Evolutionary conservation across 92 coral and sea anemone species (phyloP), one percentile per base, ranked within the genome.

Genomic region (Palythoa grandiflora): DNA sequence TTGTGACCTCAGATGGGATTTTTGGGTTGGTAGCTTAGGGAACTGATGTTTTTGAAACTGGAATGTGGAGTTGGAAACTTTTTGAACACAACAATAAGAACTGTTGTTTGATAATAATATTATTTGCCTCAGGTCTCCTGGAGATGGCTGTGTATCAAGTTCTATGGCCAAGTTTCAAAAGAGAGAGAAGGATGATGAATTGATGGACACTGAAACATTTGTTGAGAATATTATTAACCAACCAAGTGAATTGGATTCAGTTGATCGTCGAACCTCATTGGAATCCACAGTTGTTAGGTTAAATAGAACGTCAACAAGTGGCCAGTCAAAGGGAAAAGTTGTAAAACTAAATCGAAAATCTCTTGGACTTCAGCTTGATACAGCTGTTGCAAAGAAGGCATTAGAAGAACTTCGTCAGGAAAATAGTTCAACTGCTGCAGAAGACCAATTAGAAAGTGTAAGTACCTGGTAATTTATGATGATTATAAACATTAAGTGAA

Each of bases 261-360:
- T 3, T 12, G 66, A 28, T 48, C 86, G 3, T 1, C 86, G 8
- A 20, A 66, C 44, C 37, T 81, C 75, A 19, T 50, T 66, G 66
- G 86, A 66, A 51, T 65, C 59, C 14, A 66, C 75, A 89, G 72
- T 84, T 10, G 83, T 86, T 79, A 78, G 59, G 72, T 60, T 52
- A 85, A 44, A 86, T 11, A 48, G 77, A 28, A 10, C 10, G 10
- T 11, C 20, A 52, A 14, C 50, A 66, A 55, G 38, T 13, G 59
- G 70, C 9, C 83, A 80, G 77, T 74, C 90, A 79, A 87, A 90
- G 75, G 47, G 92, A 51, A 96, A 93, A 85, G 89, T 92, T 51
- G 94, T 97, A 11, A 97, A 95, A 80, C 65, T 97, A 51, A 97
- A 93, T 83, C 92, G 98, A 73, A 94, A 75, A 71, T 92, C 92